Evolutionary conservation across 2,113 vertebrate species (phyloP).

Genomic region (Corythaixoides concolor): DNA sequence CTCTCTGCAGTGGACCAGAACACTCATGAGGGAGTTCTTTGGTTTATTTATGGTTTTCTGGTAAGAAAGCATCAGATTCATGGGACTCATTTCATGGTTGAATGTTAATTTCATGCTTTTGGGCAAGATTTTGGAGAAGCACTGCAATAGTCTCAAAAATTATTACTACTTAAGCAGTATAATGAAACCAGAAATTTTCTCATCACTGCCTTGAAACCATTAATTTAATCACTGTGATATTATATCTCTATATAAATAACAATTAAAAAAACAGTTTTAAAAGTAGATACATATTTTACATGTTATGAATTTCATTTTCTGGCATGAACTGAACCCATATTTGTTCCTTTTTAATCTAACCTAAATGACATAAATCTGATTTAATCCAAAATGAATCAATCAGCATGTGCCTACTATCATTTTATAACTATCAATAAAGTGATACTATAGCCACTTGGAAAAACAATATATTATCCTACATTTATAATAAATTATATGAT

Average conservation of each 20-base stretch:
- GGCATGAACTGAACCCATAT: not conserved
- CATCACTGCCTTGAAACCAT: slow-evolving; percentile 6
- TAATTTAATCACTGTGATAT: slow-evolving; percentile 7
- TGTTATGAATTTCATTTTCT: not conserved
- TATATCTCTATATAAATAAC: slow-evolving; percentile 14
- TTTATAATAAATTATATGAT: not conserved
- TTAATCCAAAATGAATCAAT: not conserved
- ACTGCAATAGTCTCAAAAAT: not conserved
- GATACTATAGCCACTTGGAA: not conserved
- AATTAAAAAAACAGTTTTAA: slow-evolving; percentile 5
- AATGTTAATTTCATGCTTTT: not conserved
- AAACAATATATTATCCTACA: not conserved
- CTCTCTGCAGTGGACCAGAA: not conserved
- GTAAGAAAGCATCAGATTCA: not conserved
- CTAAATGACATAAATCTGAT: not conserved
- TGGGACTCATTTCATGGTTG: no score
- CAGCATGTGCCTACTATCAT: not conserved
- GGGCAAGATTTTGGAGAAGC: not conserved
- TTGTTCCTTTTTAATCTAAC: not conserved
- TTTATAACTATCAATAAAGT: not conserved
- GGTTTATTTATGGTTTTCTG: not conserved
- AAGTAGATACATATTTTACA: not conserved
- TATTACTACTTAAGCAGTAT: not conserved
- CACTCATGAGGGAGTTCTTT: not conserved
- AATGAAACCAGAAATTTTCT: slow-evolving; percentile 32